Evolutionary conservation across 2,888 invertebrate species (phyloP).

Genomic region (Ophion obscuratus): DNA sequence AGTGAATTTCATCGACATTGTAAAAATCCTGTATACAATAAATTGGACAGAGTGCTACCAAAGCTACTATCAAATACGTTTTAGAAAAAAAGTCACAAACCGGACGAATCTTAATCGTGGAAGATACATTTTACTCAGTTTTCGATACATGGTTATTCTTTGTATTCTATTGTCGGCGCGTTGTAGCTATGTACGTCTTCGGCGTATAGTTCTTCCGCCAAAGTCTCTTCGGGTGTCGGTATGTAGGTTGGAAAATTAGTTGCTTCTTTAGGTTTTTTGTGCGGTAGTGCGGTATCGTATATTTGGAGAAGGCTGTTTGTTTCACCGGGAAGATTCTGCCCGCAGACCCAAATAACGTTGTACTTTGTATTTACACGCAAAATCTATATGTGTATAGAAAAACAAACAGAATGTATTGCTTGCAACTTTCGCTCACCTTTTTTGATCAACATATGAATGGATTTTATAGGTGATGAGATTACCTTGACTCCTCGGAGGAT

Average conservation of each 20-base stretch:
- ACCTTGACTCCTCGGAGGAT: conserved; percentile 86
- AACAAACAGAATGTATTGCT: conserved; percentile 13
- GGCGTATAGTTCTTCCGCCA: conserved; percentile 91
- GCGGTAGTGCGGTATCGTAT: conserved; percentile 91
- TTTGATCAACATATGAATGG: background rate
- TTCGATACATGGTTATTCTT: conserved; percentile 76
- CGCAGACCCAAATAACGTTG: conserved; percentile 95
- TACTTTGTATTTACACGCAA: conserved; percentile 97
- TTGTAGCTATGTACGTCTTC: conserved; percentile 91
- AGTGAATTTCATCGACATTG: no score
- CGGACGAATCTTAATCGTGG: background rate
- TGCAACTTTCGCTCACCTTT: background rate
- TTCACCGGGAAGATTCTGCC: conserved; percentile 92
- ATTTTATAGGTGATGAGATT: conserved; percentile 49
- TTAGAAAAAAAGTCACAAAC: background rate
- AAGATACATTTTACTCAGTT: conserved; percentile 47
- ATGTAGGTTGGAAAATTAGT: conserved; percentile 93
- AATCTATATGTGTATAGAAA: conserved; percentile 86
- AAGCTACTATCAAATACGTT: background rate
- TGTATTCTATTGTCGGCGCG: conserved; percentile 89
- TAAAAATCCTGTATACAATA: no score
- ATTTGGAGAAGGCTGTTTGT: conserved; percentile 92
- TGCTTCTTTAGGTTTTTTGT: conserved; percentile 86
- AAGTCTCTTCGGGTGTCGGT: conserved; percentile 86
- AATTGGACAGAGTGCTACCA: no score